Conservation (phyloP, 1,140 invertebrate genomes). For the Bombus ignitus region DNA sequence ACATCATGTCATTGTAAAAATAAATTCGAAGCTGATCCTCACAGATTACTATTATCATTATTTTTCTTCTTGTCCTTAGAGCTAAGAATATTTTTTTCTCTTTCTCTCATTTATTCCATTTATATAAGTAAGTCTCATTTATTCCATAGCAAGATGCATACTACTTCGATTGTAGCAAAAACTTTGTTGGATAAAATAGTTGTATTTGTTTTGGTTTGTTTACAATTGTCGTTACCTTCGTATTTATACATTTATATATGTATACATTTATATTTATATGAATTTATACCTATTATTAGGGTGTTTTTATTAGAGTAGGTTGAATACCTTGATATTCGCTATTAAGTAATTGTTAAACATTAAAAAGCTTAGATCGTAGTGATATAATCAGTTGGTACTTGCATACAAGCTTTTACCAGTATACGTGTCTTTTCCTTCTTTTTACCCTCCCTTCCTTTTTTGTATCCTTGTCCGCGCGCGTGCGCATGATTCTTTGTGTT, state of each 20-base stretch:
- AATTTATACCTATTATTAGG: conserved; percentile 59
- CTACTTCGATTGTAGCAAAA: conserved; percentile 81
- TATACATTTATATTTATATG: conserved; percentile 65
- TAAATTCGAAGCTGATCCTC: conserved; percentile 81
- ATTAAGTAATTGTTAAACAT: conserved; percentile 71
- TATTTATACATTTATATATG: conserved; percentile 69
- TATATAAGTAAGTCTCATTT: conserved; percentile 69
- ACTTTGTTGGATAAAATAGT: conserved; percentile 81
- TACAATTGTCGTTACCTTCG: conserved; percentile 72
- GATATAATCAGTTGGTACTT: conserved; percentile 81
- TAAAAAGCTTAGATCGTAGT: conserved; percentile 81
- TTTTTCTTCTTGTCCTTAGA: conserved; percentile 68
- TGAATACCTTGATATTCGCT: conserved; percentile 67
- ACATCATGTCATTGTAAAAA: conserved; percentile 80
- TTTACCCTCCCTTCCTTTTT: not conserved
- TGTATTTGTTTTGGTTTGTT: conserved; percentile 71
- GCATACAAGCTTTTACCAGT: conserved; percentile 71
- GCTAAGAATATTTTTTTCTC: conserved; percentile 68
- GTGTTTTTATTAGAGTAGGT: conserved; percentile 57
- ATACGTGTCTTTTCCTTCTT: conserved; percentile 54
- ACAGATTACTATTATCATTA: conserved; percentile 74
- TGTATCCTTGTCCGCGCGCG: conserved; percentile 36
- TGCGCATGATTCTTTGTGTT: conserved; percentile 45
- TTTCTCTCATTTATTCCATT: no score
- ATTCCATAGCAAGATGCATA: conserved; percentile 77